phyloP scores from a whole-genome alignment of 2,888 invertebrate genomes.

The Agrochola lychnidis region DNA sequence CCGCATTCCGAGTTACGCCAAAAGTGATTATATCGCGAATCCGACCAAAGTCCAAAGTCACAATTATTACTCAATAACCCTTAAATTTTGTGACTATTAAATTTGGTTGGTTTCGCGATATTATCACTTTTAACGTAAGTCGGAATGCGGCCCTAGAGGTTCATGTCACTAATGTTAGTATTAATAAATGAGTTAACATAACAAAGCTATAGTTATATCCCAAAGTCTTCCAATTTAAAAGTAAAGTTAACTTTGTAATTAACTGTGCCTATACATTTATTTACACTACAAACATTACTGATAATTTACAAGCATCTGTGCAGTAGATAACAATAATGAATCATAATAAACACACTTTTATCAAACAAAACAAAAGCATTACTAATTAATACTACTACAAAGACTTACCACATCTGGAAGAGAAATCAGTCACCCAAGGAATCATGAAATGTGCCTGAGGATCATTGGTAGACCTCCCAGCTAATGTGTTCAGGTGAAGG shows the following conservation, averaged over 20 bases:
- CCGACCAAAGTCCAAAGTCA: no score
- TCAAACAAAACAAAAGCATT: conserved; percentile 43
- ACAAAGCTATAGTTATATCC: neutral
- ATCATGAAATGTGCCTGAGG: conserved; percentile 98
- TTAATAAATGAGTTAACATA: neutral
- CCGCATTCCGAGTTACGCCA: no score
- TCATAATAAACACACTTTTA: conserved; percentile 50
- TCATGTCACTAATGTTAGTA: no score
- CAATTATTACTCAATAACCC: no score
- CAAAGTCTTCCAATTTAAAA: neutral
- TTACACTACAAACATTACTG: conserved; percentile 35
- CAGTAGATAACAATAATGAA: conserved; percentile 42
- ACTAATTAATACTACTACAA: conserved; percentile 55
- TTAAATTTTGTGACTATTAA: no score
- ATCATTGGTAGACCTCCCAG: conserved; percentile 95
- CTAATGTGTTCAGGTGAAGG: conserved; percentile 95
- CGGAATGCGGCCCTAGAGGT: no score
- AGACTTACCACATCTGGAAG: conserved; percentile 93
- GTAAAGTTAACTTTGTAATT: conserved; percentile 6
- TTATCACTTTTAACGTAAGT: no score
- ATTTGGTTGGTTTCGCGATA: no score
- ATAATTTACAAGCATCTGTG: conserved; percentile 49
- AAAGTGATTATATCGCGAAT: no score
- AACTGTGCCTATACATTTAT: conserved; percentile 3
- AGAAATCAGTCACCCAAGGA: conserved; percentile 99